Percentiles rank a stretch among this genome's conserved stretches.
These are phyloP conservation scores for Ernsta delagoae DNA, from an alignment of 2,888 invertebrate species.

Conservation along the genomic window DNA sequence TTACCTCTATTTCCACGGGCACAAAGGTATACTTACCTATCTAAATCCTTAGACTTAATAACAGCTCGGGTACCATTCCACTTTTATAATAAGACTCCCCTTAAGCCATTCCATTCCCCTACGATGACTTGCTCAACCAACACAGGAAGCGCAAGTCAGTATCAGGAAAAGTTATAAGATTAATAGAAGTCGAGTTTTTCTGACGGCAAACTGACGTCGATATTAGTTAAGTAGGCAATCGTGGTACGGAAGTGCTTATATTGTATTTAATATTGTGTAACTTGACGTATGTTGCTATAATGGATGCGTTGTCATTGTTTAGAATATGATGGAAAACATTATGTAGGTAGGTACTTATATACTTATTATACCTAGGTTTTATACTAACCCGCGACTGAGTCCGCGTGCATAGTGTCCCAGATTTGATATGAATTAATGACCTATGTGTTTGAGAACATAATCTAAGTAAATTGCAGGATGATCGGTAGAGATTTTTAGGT, in stretches of 20 bases:
- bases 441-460: too few relatives aligned
- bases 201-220: conserved; percentile 37
- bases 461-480: too few relatives aligned
- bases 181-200: conserved; percentile 67
- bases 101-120: conserved; percentile 41
- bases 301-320: conserved; percentile 1
- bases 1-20: too few relatives aligned
- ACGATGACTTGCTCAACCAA: conserved; percentile 62
- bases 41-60: not conserved
- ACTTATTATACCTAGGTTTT: too few relatives aligned
- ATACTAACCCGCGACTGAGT: too few relatives aligned
- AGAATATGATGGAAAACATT: not conserved
- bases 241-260: conserved; percentile 25
- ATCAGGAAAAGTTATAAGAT: conserved; percentile 64
- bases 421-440: too few relatives aligned
- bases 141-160: conserved; percentile 61
- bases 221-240: conserved; percentile 28
- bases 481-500: too few relatives aligned
- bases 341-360: too few relatives aligned
- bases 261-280: conserved; percentile 13
- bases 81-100: not conserved
- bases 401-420: too few relatives aligned
- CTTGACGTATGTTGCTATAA: conserved; percentile 4
- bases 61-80: not conserved
- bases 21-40: not conserved